These are phyloP conservation scores for Alitta virens DNA, from an alignment of 2,888 invertebrate genomes.

Conservation along the genomic window DNA sequence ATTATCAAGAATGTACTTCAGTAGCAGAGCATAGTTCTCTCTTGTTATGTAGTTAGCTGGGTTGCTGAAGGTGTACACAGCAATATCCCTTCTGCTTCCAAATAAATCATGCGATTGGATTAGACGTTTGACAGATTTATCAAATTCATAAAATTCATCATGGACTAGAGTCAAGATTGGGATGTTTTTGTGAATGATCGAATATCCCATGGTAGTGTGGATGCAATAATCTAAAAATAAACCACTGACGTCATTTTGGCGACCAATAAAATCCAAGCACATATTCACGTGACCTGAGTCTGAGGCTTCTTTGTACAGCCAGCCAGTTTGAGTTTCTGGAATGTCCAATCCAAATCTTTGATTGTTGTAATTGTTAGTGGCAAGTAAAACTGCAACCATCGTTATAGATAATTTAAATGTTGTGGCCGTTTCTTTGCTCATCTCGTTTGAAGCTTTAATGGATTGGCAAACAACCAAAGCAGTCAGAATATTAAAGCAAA, in stretches of 20 bases:
- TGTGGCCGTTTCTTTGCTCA: too few species aligned
- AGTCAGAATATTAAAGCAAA: constrained; percentile 33
- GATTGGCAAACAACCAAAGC: constrained; percentile 1
- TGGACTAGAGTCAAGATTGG: constrained; percentile 17
- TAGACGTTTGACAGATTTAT: background rate
- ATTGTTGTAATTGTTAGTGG: too few species aligned
- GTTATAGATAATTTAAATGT: too few species aligned
- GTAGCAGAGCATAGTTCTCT: constrained; percentile 34
- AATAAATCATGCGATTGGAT: background rate
- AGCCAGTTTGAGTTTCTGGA: background rate
- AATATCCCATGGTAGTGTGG: constrained; percentile 12
- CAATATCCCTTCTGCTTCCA: background rate
- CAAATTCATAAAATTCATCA: constrained; percentile 18
- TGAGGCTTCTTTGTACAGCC: constrained; percentile 11
- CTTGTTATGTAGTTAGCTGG: constrained; percentile 38
- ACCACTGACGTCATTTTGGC: constrained; percentile 13
- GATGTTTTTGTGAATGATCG: constrained; percentile 12
- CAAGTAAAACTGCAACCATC: too few species aligned
- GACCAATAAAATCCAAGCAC: constrained; percentile 19
- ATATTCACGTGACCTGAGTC: constrained; percentile 14
- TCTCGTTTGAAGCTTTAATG: too few species aligned
- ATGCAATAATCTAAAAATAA: constrained; percentile 12
- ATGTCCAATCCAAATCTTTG: background rate
- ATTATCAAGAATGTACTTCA: constrained; percentile 33
- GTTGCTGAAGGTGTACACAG: constrained; percentile 24